These are phyloP conservation scores for Buteo buteo DNA, from an alignment of 2,113 vertebrate genomes.

Conservation along the genomic window DNA sequence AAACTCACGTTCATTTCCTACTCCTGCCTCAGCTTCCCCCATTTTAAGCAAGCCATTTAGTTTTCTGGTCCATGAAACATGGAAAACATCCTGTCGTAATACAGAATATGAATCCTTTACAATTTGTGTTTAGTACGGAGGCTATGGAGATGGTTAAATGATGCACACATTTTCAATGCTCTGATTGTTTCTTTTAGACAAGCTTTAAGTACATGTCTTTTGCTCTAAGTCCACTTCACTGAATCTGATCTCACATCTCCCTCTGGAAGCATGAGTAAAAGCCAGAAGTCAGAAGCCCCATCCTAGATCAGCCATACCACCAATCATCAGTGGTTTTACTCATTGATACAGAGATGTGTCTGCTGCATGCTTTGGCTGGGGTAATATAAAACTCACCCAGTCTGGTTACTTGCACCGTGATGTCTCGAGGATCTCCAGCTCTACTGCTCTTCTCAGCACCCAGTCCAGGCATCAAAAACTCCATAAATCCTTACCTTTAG, in stretches of 20 bases:
- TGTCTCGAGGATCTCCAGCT: not conserved
- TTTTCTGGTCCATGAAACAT: not conserved
- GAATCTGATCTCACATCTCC: not conserved
- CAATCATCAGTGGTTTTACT: not conserved
- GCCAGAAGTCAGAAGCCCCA: not conserved
- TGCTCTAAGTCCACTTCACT: not conserved
- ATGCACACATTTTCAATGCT: not conserved
- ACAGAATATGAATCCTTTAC: not conserved
- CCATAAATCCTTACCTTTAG: not conserved
- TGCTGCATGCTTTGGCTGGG: fast-evolving
- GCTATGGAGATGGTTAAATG: not conserved
- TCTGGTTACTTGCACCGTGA: not conserved
- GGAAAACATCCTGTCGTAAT: not conserved
- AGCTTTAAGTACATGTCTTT: not conserved
- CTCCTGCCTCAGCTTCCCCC: not conserved
- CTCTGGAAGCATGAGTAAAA: not conserved
- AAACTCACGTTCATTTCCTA: not conserved
- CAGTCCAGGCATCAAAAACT: not conserved
- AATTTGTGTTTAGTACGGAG: not conserved
- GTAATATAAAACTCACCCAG: not conserved
- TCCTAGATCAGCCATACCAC: not conserved
- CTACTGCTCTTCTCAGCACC: not conserved
- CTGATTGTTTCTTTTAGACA: not conserved
- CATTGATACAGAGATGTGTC: not conserved
- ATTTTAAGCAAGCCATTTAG: not conserved